These are phyloP conservation scores for Drosophila oshimai DNA, from an alignment of 1,140 invertebrate genomes.

Conservation along the genomic window DNA sequence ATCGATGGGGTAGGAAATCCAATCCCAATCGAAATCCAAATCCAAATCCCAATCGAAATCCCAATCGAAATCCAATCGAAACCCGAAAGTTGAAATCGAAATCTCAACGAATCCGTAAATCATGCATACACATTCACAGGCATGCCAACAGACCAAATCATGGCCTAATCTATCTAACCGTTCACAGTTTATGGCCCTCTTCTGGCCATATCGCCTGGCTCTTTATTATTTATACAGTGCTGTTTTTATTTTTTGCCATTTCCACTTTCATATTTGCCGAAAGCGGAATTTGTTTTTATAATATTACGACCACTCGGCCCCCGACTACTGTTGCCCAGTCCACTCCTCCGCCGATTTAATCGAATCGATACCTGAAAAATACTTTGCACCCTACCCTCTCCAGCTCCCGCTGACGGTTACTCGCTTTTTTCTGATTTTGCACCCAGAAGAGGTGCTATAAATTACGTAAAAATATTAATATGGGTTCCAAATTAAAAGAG, in stretches of 20 bases:
- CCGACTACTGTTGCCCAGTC: slow-evolving; percentile 37
- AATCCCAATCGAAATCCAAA: slow-evolving; percentile 10
- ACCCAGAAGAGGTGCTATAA: slow-evolving; percentile 22
- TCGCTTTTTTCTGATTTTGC: slow-evolving; percentile 13
- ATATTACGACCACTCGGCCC: slow-evolving; percentile 39
- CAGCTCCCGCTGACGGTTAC: not conserved
- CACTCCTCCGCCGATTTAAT: slow-evolving; percentile 20
- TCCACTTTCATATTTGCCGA: slow-evolving; percentile 78
- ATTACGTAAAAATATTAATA: slow-evolving; percentile 25
- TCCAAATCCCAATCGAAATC: slow-evolving; percentile 13
- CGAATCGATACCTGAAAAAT: slow-evolving; percentile 25
- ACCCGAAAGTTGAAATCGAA: slow-evolving; percentile 31
- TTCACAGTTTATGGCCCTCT: slow-evolving; percentile 66
- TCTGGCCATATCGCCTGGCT: slow-evolving; percentile 59
- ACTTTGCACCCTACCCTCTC: slow-evolving; percentile 16
- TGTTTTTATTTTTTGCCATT: slow-evolving; percentile 38
- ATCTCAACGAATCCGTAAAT: slow-evolving; percentile 74
- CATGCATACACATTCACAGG: slow-evolving; percentile 41
- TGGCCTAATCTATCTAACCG: slow-evolving; percentile 72
- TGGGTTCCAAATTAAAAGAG: too few relatives aligned
- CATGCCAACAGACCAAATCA: slow-evolving; percentile 62
- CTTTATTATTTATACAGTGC: slow-evolving; percentile 67
- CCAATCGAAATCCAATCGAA: slow-evolving; percentile 6
- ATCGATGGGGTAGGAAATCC: slow-evolving; percentile 17
- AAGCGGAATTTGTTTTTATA: slow-evolving; percentile 57